Evolutionary conservation across 2,113 vertebrate species (phyloP).

Genomic region (Lamprotornis superbus): DNA sequence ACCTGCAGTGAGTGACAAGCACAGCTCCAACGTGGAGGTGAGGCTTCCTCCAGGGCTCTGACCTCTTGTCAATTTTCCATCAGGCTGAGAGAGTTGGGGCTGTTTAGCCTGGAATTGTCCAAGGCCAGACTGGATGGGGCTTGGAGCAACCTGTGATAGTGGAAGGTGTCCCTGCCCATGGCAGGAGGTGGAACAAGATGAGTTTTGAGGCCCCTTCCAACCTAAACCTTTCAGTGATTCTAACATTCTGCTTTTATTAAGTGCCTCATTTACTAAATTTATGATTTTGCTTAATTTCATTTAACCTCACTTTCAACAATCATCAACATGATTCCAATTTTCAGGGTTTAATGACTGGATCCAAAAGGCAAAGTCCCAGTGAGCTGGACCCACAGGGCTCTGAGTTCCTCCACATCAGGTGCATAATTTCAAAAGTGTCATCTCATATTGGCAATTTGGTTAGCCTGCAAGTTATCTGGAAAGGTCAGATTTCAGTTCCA

Average conservation of each 20-base stretch:
- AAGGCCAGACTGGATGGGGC: rapidly evolving
- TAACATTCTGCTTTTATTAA: background rate
- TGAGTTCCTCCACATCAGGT: background rate
- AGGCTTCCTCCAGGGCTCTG: background rate
- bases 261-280: background rate
- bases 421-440: background rate
- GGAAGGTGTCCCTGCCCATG: background rate
- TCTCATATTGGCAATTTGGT: background rate
- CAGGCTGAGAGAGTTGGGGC: background rate
- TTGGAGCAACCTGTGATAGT: background rate
- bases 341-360: background rate
- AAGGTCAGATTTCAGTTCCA: background rate
- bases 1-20: background rate
- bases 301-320: background rate
- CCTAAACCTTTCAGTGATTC: background rate
- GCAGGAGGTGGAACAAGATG: background rate
- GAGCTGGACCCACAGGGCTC: background rate
- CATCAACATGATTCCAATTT: background rate
- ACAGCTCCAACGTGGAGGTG: background rate
- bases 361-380: background rate
- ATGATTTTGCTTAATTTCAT: background rate
- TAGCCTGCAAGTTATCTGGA: background rate
- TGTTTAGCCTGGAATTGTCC: background rate
- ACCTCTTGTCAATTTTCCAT: background rate
- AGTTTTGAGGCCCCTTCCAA: background rate